Base-by-base conservation (phyloP, 2,113 vertebrate genomes). In the Oenanthe melanoleuca region DNA sequence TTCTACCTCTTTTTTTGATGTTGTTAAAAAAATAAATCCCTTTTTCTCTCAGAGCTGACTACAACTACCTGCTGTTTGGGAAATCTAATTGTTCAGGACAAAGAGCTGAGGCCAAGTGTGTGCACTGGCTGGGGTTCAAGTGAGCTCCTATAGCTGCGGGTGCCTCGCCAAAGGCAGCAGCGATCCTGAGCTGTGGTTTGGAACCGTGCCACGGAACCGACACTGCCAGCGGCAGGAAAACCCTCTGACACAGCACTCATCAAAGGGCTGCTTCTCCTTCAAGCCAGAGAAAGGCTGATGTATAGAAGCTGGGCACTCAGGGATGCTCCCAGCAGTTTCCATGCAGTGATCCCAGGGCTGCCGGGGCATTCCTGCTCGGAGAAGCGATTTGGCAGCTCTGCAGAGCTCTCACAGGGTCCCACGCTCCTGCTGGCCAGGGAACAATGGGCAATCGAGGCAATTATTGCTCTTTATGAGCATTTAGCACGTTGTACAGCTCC, bases 371-470 rank as follows among this genome's bases (percentile, higher is more conserved):
- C 11, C 8, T 10, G 69, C 37, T 52, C 47, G 8, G 25, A 33
- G 91, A 78, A 92, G 86, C 1, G 26, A 67, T 26, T 19, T 79
- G 94, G 86, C 86, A 86, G 94, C 83, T 18, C 93, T 34, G 86
- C 52, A 64, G 8, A 79, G 86, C 82, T 12, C 88, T 84, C 80
- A 29, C 4, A 71, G 93, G 93, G 90, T 80, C 88, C 86, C 50
- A 28, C 47, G 11, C 60, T 74, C 29, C 93, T 45, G 81, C 85
- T 7, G 13, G 49, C 72, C 5, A 11, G 2, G 31, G 44, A 81
- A 95, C 92, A 96, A 96, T 90, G 42, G 9, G 86, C 84, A 92
- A 92, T 89, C 88, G 93, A 25, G 17, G 73, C 80, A 92, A 87
- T 92, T 89, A 81, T 6, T 85, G 45, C 70, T 87, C 66, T 91